Evolutionary conservation across 2,888 invertebrate species (phyloP), one percentile per base, ranked within the genome.

Genomic region (Pollenia labialis): DNA sequence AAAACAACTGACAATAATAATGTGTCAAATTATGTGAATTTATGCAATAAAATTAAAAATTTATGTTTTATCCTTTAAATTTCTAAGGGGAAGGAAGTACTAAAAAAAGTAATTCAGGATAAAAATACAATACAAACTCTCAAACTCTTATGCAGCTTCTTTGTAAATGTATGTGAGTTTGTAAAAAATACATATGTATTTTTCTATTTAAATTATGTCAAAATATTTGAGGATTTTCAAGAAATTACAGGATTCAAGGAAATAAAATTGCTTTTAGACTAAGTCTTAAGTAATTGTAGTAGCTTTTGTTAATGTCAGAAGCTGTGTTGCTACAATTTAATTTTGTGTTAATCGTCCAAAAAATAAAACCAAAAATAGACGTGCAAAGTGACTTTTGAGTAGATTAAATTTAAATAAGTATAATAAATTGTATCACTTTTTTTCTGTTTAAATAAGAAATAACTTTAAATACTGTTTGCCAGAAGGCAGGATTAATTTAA

Each of bases 11-110:
- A 69, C 82, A 71, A 82, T 71, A 83, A 71, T 58, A 77, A 56
- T 76, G 62, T 64, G 56, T 76, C 48, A 77, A 83, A 77, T 83
- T 77, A 83, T 56, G 64, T 52, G 58, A 81, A 68, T 68, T 81
- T 81, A 75, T 68, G 58, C 60, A 56, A 58, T 56, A 68, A 58
- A 74, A 74, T 64, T 76, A 54, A 6, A 64, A 64, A 76, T 76
- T 54, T 76, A 64, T 76, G 44, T 62, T 44, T 11, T 52, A 54
- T 48, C 12, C 48, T 23, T 10, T 14, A 66, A 8, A 23, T 23
- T 23, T 2, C 23, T 2, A 2, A 23, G 23, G 23, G 23, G 23
- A 23, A 23, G 44, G 3, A 42, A 52, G 14, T 44, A 8, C 12
- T 56, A 18, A 54, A 71, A n/a, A 71, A 71, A 56, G 12, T 69